Conservation (phyloP, 2,113 vertebrate genomes). For the Cyprinodon variegatus region DNA sequence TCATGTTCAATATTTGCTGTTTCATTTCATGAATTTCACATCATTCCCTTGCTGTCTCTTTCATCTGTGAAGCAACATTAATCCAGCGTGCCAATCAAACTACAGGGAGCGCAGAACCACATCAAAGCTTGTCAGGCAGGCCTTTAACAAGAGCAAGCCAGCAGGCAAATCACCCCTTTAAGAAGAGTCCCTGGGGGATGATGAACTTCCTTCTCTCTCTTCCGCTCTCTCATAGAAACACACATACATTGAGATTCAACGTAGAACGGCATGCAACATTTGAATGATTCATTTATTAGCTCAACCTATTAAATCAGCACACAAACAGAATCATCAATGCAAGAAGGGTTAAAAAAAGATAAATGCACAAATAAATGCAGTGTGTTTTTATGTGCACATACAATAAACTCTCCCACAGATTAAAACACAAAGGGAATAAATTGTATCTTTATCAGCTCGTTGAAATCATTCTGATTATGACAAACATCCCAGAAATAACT, state of each 20-base stretch:
- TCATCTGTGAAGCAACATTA: slow-evolving; percentile 65
- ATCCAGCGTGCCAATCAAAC: slow-evolving; percentile 73
- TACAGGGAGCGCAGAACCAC: slow-evolving; percentile 65
- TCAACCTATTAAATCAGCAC: slow-evolving; percentile 39
- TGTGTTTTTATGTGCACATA: slow-evolving; percentile 5
- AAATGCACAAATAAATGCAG: not conserved
- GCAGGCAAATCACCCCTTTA: slow-evolving; percentile 75
- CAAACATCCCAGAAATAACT: slow-evolving; percentile 34
- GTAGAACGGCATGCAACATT: slow-evolving; percentile 31
- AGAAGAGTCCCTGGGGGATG: slow-evolving; percentile 59
- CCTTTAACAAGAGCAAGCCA: slow-evolving; percentile 70
- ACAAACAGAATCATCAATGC: slow-evolving; percentile 65
- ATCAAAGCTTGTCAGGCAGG: slow-evolving; percentile 74
- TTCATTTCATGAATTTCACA: slow-evolving; percentile 54
- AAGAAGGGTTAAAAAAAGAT: slow-evolving; percentile 24
- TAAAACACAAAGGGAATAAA: not conserved
- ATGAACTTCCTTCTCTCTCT: slow-evolving; percentile 22
- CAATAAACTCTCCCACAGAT: slow-evolving; percentile 5
- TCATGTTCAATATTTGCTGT: slow-evolving; percentile 60
- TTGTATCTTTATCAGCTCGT: slow-evolving; percentile 17
- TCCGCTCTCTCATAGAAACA: slow-evolving; percentile 2
- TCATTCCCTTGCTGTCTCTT: slow-evolving; percentile 46
- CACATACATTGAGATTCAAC: slow-evolving; percentile 15
- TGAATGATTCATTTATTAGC: slow-evolving; percentile 53
- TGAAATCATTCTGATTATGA: slow-evolving; percentile 23